A percentile compares a stretch with the other conserved stretches of the same genome.
phyloP scores from a whole-genome alignment of 1,140 invertebrate genomes.

The Conopomorpha cramerella region DNA sequence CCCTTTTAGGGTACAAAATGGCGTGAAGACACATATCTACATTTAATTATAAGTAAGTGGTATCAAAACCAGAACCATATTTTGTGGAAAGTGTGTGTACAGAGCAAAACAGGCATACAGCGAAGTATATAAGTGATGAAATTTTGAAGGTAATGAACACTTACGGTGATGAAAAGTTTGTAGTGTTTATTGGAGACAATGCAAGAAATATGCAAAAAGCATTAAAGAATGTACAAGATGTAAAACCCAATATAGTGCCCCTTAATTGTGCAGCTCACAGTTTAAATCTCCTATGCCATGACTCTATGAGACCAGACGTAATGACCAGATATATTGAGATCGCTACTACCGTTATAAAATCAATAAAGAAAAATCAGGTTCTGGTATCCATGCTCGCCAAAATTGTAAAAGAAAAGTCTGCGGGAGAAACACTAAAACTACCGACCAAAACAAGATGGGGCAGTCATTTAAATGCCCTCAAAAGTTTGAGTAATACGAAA shows the following conservation, averaged over 20 bases:
- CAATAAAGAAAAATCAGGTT: slow-evolving; percentile 12
- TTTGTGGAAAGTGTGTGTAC: slow-evolving; percentile 10
- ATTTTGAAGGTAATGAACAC: slow-evolving; percentile 8
- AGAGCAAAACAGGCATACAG: slow-evolving; percentile 7
- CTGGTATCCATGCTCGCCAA: slow-evolving; percentile 8
- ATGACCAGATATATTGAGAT: slow-evolving; percentile 5
- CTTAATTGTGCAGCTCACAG: slow-evolving; percentile 12
- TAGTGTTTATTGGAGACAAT: slow-evolving; percentile 14
- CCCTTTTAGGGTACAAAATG: too few relatives aligned
- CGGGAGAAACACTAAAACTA: slow-evolving; percentile 11
- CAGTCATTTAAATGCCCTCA: slow-evolving; percentile 10
- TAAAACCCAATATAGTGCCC: slow-evolving; percentile 6
- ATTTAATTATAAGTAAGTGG: too few relatives aligned
- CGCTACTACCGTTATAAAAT: slow-evolving; percentile 8
- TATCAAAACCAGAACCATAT: slow-evolving; percentile 5
- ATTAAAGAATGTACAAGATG: slow-evolving; percentile 8
- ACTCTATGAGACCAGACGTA: slow-evolving; percentile 8
- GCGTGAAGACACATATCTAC: too few relatives aligned
- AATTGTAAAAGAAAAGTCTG: slow-evolving; percentile 11
- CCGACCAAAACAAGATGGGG: slow-evolving; percentile 14
- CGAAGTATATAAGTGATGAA: slow-evolving; percentile 9
- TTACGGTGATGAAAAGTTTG: slow-evolving; percentile 11
- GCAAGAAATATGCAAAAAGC: slow-evolving; percentile 14
- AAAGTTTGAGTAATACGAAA: slow-evolving; percentile 11
- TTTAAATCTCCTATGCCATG: slow-evolving; percentile 11